Conservation (phyloP, 2,888 invertebrate genomes). For the Sclerodermus sp. region DNA sequence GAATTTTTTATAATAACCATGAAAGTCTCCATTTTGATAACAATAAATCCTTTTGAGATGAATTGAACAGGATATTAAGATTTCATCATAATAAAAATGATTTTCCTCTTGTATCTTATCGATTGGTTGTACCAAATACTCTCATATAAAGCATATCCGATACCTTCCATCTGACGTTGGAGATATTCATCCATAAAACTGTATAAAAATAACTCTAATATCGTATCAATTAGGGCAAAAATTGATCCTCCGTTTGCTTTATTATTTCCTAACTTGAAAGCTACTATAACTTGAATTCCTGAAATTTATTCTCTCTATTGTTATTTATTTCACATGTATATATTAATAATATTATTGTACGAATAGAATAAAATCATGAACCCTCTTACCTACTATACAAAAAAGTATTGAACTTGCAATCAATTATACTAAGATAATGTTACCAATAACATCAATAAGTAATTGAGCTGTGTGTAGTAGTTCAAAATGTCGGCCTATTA, state of each 20-base stretch:
- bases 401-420: slow-evolving; percentile 18
- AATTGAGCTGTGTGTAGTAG: slow-evolving; percentile 19
- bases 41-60: slow-evolving; percentile 1
- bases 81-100: slow-evolving; percentile 5
- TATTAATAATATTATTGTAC: not conserved
- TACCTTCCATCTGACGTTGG: not conserved
- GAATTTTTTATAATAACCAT: slow-evolving; percentile 10
- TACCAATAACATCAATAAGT: slow-evolving; percentile 22
- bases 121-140: slow-evolving; percentile 5
- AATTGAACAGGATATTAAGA: slow-evolving; percentile 6
- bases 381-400: slow-evolving; percentile 23
- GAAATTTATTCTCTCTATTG: not conserved
- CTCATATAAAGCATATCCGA: not conserved
- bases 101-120: not conserved
- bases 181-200: not conserved
- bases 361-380: not conserved
- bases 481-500: slow-evolving; percentile 24
- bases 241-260: not conserved
- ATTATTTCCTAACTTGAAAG: not conserved
- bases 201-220: not conserved
- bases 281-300: not conserved
- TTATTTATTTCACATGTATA: too few species aligned
- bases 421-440: slow-evolving; percentile 27
- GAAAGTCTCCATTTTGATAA: slow-evolving; percentile 6
- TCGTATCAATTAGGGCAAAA: not conserved